Evolutionary conservation across 2,113 vertebrate genomes (phyloP), one percentile per base, ranked within the genome.

Genomic region (Bubalus kerabau): DNA sequence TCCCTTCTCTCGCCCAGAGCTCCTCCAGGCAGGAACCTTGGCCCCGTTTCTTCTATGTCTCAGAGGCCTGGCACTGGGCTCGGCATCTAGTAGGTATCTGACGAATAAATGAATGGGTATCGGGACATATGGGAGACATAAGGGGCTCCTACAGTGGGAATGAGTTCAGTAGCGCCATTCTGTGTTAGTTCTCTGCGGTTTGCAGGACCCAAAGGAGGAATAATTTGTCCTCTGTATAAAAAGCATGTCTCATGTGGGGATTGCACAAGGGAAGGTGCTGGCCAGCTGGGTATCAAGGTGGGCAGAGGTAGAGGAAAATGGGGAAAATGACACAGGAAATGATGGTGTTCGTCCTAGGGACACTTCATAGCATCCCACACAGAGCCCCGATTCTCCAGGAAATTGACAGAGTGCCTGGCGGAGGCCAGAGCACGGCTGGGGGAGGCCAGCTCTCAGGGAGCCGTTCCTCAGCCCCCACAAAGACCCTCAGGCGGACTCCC

Each of bases 401-500:
- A 78, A 64, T 3, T 19, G 74, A 43, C 56, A 13, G 40, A 8
- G 19, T 23, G 67, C 54, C 52, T 12, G 64, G 24, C 23, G 16
- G 21, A 40, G 12, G 36, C 71, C 71, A 76, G 52, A 50, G 54
- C 26, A 7, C 60, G 36, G 46, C 50, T 7, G 3, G 12, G 12
- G 14, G 36, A 83, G 59, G 36, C 60, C 0, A 0, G 14, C 24
- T 90, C 28, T 23, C 8, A 9, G 59, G 62, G 28, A 96, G 28
- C 21, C 16, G 0, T 2, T 19, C 26, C 62, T 50, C 74, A 52
- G 32, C 3, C 19, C 52, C 60, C 15, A 1, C 54, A 6, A 6
- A 52, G 43, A 5, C 50, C 6, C 40, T 1, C 7, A 5, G 30
- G 57, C 0, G 1, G 24, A 50, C 74, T 36, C 28, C 74, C 23